Conservation (phyloP, 1,140 invertebrate genomes). For the Matsumurasca onukii region DNA sequence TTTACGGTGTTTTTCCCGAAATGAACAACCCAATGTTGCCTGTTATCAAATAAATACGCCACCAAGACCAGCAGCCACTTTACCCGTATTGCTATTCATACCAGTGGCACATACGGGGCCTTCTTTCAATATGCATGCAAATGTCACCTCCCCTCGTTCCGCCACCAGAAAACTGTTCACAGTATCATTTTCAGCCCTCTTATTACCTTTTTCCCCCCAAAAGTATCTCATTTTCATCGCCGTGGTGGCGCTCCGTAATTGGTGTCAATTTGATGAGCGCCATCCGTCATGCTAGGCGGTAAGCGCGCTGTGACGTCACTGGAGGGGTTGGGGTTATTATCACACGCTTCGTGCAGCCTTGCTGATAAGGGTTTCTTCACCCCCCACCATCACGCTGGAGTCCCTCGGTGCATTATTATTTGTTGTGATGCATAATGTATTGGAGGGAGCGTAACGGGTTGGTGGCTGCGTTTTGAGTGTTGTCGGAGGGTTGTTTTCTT, state of each 20-base stretch:
- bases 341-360: background rate
- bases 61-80: background rate
- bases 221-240: constrained; percentile 36
- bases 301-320: background rate
- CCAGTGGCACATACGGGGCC: background rate
- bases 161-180: constrained; percentile 34
- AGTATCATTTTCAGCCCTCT: constrained; percentile 33
- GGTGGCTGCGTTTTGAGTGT: no score
- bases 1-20: no score
- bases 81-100: constrained; percentile 7
- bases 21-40: no score
- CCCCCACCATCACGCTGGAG: background rate
- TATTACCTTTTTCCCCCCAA: constrained; percentile 32
- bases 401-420: background rate
- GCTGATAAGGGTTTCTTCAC: background rate
- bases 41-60: background rate
- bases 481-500: no score
- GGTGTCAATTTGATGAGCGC: constrained; percentile 35
- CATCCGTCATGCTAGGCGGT: constrained; percentile 33
- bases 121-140: constrained; percentile 35
- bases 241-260: constrained; percentile 27
- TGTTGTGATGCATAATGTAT: no score
- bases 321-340: constrained; percentile 10
- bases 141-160: constrained; percentile 17
- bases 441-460: no score